Base-by-base conservation (phyloP, 2,113 vertebrate genomes). In the Poecile atricapillus region DNA sequence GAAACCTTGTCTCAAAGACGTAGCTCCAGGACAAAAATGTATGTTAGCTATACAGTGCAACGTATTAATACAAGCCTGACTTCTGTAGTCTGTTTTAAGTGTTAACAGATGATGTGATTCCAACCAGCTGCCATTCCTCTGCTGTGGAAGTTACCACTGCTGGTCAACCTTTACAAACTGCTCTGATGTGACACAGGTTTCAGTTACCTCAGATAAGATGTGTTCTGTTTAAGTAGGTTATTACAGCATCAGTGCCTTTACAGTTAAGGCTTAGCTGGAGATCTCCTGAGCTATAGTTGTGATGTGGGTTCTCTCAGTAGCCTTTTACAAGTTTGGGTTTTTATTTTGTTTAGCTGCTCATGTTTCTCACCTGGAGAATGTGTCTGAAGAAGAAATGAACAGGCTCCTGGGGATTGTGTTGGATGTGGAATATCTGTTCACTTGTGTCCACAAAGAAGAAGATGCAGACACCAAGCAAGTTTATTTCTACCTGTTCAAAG, bases 401-500 rank as follows among this genome's bases (percentile, higher is more conserved):
- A 97, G 99, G 90, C 98, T 99, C 6, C 97, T 99, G 93, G 99
- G 99, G 8, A 99, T 99, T 21, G 99, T 99, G 14, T 85, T 99
- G 97, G 99, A 99, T 86, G 99, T 99, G 95, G 99, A 99, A 76
- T 99, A 99, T 96, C 98, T 99, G 47, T 99, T 99, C 96, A 99
- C 99, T 7, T 99, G 99, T 63, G 99, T 99, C 86, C 99, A 99
- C 97, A 99, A 99, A 95, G 99, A 99, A 97, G 99, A 99, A 97
- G 99, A 99, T 83, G 99, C 99, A 43, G 99, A 99, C 97, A 99
- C 99, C 91, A 99, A 99, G 94, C 99, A 99, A 98, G 99, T 99
- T 90, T 99, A 99, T 98, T 99, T 99, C 96, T 99, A 99, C 77
- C 98, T 99, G n/a, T 99, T 99, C 97, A 99, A 99, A 98, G 99